A percentile compares a stretch with the other conserved stretches of the same genome.
These are phyloP conservation scores for Onchidella celtica DNA, from an alignment of 2,888 invertebrate genomes.

Conservation along the genomic window DNA sequence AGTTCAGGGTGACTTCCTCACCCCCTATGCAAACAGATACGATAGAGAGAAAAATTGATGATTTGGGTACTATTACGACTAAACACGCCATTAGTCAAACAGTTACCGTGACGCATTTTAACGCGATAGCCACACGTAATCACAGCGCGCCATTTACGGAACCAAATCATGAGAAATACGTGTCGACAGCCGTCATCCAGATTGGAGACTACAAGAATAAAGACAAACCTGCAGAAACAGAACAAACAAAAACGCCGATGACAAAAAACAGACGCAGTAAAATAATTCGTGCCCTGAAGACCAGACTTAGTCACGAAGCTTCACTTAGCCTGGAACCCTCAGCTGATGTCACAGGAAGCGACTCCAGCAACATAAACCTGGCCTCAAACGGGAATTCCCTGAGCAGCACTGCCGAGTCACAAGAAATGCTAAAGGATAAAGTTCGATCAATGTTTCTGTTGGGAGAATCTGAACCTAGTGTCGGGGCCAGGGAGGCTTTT, in stretches of 20 bases:
- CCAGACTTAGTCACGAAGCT: background rate
- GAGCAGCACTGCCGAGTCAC: background rate
- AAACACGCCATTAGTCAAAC: background rate
- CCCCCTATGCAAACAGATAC: background rate
- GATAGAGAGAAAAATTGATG: background rate
- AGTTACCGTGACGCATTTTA: background rate
- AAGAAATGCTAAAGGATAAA: background rate
- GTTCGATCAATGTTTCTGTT: background rate
- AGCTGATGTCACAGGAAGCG: no score
- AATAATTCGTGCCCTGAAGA: background rate
- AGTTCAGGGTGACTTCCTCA: background rate
- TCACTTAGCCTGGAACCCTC: background rate
- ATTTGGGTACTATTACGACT: background rate
- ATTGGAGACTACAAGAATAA: slow-evolving; percentile 26
- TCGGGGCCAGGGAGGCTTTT: no score
- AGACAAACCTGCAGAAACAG: background rate
- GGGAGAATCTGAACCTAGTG: background rate
- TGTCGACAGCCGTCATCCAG: background rate
- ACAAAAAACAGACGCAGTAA: background rate
- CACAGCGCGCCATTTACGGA: background rate
- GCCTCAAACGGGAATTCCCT: background rate
- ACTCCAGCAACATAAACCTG: no score
- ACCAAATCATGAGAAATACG: background rate
- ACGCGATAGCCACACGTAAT: no score
- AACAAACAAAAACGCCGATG: background rate